Evolutionary conservation across 2,797 vertebrate genomes (phyloP).

Genomic region (Crocidura indochinensis): DNA sequence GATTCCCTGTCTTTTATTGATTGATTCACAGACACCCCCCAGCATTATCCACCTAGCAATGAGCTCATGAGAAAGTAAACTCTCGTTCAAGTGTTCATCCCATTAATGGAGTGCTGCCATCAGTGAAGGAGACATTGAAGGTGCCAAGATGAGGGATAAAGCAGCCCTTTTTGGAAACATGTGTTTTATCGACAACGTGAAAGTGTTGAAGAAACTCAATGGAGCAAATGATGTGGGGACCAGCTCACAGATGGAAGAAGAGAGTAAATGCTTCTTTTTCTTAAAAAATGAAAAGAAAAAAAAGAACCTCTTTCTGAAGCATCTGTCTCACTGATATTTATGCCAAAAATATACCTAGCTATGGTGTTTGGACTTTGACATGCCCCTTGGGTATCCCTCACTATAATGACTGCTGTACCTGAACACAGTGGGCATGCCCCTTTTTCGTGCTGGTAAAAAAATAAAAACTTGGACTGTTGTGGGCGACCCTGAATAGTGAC

Average conservation of each 20-base stretch:
- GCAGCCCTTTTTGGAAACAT: background rate
- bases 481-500: too few species aligned
- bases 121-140: background rate
- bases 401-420: too few species aligned
- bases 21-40: background rate
- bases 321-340: background rate
- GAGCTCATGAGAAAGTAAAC: background rate
- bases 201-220: background rate
- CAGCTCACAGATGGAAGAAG: background rate
- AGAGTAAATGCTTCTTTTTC: background rate
- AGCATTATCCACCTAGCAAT: background rate
- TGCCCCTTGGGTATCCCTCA: too few species aligned
- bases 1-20: background rate
- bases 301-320: background rate
- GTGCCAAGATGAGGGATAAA: background rate
- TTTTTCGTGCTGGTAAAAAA: too few species aligned
- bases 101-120: background rate
- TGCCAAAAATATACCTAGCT: background rate
- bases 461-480: too few species aligned
- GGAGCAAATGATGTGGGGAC: background rate
- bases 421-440: too few species aligned
- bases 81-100: background rate
- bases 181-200: background rate
- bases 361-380: too few species aligned
- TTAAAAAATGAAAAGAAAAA: background rate